These are phyloP conservation scores for Pollimyrus isidori DNA, from an alignment of 2,113 vertebrate genomes.

Conservation along the genomic window DNA sequence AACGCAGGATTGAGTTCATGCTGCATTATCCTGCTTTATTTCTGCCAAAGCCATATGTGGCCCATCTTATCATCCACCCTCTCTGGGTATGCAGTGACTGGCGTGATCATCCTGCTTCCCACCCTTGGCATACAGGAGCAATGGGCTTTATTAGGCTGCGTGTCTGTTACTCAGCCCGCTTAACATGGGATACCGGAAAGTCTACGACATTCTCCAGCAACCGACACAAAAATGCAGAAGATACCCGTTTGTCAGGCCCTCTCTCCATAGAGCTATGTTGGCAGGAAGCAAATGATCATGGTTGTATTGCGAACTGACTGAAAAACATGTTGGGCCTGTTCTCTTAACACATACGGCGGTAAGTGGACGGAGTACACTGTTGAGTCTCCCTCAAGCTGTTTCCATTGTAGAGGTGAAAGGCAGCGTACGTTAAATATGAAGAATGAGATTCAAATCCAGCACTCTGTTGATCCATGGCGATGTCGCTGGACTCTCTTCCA, in stretches of 20 bases:
- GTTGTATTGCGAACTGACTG: background rate
- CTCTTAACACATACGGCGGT: background rate
- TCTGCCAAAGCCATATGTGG: background rate
- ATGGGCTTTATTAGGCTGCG: background rate
- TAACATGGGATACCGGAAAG: background rate
- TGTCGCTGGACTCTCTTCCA: background rate
- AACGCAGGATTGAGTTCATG: background rate
- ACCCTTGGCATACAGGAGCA: background rate
- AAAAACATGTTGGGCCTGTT: background rate
- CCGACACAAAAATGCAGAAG: background rate
- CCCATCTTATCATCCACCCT: background rate
- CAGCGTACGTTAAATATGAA: background rate
- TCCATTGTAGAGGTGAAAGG: background rate
- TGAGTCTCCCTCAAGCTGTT: background rate
- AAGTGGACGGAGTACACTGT: background rate
- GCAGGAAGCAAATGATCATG: background rate
- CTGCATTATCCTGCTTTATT: background rate
- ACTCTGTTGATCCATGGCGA: background rate
- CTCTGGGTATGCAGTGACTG: no score
- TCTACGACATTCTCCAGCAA: background rate
- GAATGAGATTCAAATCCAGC: background rate
- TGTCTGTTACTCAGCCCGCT: background rate
- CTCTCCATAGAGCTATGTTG: background rate
- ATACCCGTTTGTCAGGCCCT: background rate
- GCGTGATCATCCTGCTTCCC: background rate